Evolutionary conservation across 2,797 vertebrate genomes (phyloP).

Genomic region (Chloroceryle inda): DNA sequence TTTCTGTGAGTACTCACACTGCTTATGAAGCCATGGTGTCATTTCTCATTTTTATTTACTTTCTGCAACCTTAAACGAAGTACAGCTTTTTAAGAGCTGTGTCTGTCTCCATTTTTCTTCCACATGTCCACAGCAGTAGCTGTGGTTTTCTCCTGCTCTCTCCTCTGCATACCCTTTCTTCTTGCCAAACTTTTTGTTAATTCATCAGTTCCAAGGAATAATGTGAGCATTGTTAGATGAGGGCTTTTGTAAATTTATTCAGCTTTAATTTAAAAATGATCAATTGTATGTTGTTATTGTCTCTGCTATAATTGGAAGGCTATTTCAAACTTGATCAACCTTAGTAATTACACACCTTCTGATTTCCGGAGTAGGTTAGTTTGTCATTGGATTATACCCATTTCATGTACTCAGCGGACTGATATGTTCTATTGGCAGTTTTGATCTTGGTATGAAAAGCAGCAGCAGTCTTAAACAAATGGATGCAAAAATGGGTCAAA

Average conservation of each 20-base stretch:
- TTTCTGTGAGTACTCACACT: not conserved
- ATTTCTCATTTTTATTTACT: not conserved
- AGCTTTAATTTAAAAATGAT: not conserved
- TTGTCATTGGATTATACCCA: not conserved
- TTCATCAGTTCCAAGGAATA: not conserved
- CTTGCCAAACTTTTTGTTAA: not conserved
- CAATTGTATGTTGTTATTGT: not conserved
- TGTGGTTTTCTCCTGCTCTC: not conserved
- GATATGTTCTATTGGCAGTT: not conserved
- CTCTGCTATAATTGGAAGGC: not conserved
- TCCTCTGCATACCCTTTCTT: not conserved
- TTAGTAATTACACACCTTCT: not conserved
- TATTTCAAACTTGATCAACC: conserved; percentile 13
- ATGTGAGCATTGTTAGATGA: not conserved
- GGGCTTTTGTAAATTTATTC: not conserved
- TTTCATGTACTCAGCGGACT: not conserved
- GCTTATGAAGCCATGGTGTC: not conserved
- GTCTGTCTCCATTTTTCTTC: not conserved
- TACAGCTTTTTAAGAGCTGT: not conserved
- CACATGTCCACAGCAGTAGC: not conserved
- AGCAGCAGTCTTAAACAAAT: not conserved
- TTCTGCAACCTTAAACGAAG: not conserved
- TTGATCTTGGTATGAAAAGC: not conserved
- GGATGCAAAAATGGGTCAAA: not conserved
- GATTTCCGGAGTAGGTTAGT: not conserved